These are phyloP conservation scores for Aromia moschata DNA, from an alignment of 2,888 invertebrate genomes.

Conservation along the genomic window DNA sequence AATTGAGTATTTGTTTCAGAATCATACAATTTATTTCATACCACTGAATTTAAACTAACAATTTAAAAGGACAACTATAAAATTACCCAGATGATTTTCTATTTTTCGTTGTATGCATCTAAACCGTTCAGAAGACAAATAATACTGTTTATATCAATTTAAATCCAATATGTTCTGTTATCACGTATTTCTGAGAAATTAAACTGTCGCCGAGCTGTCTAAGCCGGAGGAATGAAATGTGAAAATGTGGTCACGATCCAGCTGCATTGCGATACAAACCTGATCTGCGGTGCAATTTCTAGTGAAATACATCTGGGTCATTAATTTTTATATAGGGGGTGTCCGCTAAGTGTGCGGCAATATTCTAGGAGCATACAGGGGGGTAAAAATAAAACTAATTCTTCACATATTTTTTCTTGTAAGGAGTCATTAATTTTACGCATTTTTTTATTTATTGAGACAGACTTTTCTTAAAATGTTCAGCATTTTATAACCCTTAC, in stretches of 20 bases:
- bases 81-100: not conserved
- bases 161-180: conserved; percentile 38
- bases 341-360: no score
- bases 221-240: conserved; percentile 37
- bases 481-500: no score
- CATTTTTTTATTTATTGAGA: no score
- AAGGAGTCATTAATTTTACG: no score
- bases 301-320: conserved; percentile 22
- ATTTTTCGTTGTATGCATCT: not conserved
- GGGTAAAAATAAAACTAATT: no score
- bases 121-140: not conserved
- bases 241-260: conserved; percentile 47
- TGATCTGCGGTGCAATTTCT: conserved; percentile 28
- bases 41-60: no score
- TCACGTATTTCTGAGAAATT: conserved; percentile 47
- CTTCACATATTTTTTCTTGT: no score
- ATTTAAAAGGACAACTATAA: no score
- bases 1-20: no score
- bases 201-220: conserved; percentile 42
- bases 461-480: no score
- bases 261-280: conserved; percentile 42
- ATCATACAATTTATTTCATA: no score
- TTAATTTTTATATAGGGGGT: not conserved
- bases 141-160: conserved; percentile 9
- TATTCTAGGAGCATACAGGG: no score